Percentiles rank a stretch among this genome's conserved stretches.
Conservation (phyloP, 2,888 invertebrate species). For the Orthosia cruda region DNA sequence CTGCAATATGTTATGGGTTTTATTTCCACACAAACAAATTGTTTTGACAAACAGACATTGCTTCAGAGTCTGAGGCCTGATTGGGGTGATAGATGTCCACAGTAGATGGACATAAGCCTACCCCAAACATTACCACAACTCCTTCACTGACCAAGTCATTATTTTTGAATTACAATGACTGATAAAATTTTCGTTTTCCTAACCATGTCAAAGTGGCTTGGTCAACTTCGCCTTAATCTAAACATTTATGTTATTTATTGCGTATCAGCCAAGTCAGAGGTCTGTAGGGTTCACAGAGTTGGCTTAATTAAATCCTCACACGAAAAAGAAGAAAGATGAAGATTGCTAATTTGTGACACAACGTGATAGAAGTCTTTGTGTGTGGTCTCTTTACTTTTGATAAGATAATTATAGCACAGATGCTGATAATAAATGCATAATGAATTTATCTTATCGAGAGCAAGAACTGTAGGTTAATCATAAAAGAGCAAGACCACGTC, state of each 20-base stretch:
- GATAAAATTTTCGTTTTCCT: background rate
- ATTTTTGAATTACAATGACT: background rate
- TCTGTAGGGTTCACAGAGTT: too few species aligned
- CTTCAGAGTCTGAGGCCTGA: background rate
- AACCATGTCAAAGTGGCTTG: background rate
- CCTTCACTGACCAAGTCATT: background rate
- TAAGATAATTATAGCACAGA: conserved; percentile 11
- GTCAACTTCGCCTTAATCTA: background rate
- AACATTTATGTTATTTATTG: background rate
- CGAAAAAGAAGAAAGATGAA: too few species aligned
- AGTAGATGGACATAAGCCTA: background rate
- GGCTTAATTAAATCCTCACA: too few species aligned
- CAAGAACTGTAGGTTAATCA: conserved; percentile 5
- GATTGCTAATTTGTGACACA: background rate
- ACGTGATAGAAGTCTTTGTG: background rate
- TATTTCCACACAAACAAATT: background rate
- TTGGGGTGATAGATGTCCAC: background rate
- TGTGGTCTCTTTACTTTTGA: background rate
- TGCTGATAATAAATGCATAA: conserved; percentile 19
- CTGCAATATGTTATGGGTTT: background rate
- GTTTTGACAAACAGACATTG: background rate
- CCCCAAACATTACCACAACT: background rate
- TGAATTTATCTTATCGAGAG: conserved; percentile 1
- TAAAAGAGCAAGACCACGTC: background rate
- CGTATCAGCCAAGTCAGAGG: too few species aligned